These are phyloP conservation scores for Beris chalybata DNA, from an alignment of 2,888 invertebrate genomes.

Conservation along the genomic window DNA sequence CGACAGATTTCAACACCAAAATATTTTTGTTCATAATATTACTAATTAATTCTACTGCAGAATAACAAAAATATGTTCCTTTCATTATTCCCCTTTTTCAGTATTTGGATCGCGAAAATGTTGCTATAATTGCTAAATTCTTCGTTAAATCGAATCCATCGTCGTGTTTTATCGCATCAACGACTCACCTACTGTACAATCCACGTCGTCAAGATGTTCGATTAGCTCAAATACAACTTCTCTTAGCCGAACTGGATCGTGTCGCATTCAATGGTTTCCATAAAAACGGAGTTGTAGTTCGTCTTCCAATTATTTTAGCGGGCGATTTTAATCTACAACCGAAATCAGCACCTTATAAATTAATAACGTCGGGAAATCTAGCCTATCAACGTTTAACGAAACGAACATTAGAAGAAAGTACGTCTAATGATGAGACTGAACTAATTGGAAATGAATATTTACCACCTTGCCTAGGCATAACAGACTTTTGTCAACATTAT, in stretches of 20 bases:
- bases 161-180: slow-evolving; percentile 75
- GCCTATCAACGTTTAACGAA: slow-evolving; percentile 52
- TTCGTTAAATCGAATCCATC: slow-evolving; percentile 58
- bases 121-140: slow-evolving; percentile 80
- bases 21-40: too few relatives aligned
- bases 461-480: slow-evolving; percentile 58
- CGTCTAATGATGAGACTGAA: slow-evolving; percentile 20
- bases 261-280: slow-evolving; percentile 62
- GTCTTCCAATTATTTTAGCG: slow-evolving; percentile 77
- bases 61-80: too few relatives aligned
- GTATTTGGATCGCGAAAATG: slow-evolving; percentile 82
- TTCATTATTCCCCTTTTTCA: slow-evolving; percentile 39
- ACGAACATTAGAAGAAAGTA: slow-evolving; percentile 40
- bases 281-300: slow-evolving; percentile 48
- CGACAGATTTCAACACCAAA: too few relatives aligned
- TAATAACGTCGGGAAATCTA: slow-evolving; percentile 68
- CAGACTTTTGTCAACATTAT: slow-evolving; percentile 64
- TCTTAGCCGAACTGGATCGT: slow-evolving; percentile 83
- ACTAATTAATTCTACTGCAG: too few relatives aligned
- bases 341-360: slow-evolving; percentile 68
- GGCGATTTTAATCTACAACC: slow-evolving; percentile 93
- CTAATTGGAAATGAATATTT: slow-evolving; percentile 37
- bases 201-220: slow-evolving; percentile 86
- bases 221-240: slow-evolving; percentile 80
- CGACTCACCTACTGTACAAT: slow-evolving; percentile 94